phyloP scores from a whole-genome alignment of 1,140 invertebrate species.

The Drosophila santomea region DNA sequence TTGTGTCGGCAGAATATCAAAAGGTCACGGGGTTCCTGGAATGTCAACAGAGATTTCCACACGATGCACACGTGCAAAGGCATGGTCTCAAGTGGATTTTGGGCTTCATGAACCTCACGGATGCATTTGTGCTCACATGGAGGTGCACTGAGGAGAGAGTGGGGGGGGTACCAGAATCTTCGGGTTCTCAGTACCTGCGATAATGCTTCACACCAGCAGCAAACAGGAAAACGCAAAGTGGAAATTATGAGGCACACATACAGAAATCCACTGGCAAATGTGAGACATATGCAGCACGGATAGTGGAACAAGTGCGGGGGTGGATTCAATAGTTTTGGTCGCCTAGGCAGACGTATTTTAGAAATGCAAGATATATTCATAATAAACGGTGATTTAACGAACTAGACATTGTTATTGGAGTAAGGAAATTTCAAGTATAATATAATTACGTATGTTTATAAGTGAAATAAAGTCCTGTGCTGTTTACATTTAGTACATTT shows the following conservation, averaged over 20 bases:
- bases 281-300: conserved; percentile 2
- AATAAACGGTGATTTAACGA: no score
- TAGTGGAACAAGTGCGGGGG: conserved; percentile 25
- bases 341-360: no score
- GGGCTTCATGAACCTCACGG: background rate
- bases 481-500: background rate
- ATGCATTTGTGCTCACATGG: conserved; percentile 26
- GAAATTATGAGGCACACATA: conserved; percentile 36
- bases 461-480: background rate
- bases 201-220: conserved; percentile 69
- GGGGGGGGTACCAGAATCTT: conserved; percentile 10
- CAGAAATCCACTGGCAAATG: background rate
- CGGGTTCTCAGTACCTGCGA: conserved; percentile 44
- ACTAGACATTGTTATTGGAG: no score
- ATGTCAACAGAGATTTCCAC: conserved; percentile 82
- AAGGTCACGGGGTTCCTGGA: conserved; percentile 68
- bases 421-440: no score
- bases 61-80: conserved; percentile 78
- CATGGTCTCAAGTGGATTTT: conserved; percentile 58
- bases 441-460: no score
- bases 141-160: background rate
- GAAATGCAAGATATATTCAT: no score
- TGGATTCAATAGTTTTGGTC: background rate
- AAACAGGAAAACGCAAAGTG: conserved; percentile 68
- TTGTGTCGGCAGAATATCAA: conserved; percentile 59